phyloP scores from a whole-genome alignment of 2,113 vertebrate species.

The Spea bombifrons region DNA sequence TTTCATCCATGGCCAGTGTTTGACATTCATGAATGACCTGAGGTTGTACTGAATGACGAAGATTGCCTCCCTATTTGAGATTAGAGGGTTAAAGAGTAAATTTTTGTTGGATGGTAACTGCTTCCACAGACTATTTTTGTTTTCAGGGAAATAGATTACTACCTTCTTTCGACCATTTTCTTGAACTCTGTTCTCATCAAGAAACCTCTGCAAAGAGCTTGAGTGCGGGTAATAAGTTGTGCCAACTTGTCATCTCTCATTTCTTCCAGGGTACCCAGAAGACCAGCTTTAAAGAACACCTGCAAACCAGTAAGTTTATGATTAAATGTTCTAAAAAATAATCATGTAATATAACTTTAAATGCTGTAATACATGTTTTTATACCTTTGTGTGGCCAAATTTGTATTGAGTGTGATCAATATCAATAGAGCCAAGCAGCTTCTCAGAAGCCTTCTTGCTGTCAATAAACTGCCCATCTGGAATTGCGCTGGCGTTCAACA shows the following conservation, averaged over 20 bases:
- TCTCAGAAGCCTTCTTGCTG: constrained; percentile 75
- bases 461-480: constrained; percentile 78
- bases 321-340: not conserved
- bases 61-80: constrained; percentile 72
- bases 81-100: not conserved
- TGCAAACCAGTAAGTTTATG: constrained; percentile 50
- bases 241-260: constrained; percentile 90
- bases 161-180: constrained; percentile 85
- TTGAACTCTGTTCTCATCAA: constrained; percentile 82
- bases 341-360: not conserved
- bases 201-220: constrained; percentile 78
- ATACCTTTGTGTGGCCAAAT: constrained; percentile 83
- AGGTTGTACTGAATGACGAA: constrained; percentile 86
- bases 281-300: constrained; percentile 94
- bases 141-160: constrained; percentile 32
- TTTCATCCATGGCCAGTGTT: constrained; percentile 78
- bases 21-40: constrained; percentile 63
- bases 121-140: not conserved
- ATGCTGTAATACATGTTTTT: not conserved
- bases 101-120: not conserved
- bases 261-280: constrained; percentile 85
- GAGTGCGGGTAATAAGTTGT: constrained; percentile 84
- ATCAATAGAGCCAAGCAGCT: constrained; percentile 77
- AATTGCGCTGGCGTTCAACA: constrained; percentile 78
- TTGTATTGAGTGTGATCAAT: constrained; percentile 77